Evolutionary conservation across 2,113 vertebrate species (phyloP).

Genomic region (Cathartes aura): DNA sequence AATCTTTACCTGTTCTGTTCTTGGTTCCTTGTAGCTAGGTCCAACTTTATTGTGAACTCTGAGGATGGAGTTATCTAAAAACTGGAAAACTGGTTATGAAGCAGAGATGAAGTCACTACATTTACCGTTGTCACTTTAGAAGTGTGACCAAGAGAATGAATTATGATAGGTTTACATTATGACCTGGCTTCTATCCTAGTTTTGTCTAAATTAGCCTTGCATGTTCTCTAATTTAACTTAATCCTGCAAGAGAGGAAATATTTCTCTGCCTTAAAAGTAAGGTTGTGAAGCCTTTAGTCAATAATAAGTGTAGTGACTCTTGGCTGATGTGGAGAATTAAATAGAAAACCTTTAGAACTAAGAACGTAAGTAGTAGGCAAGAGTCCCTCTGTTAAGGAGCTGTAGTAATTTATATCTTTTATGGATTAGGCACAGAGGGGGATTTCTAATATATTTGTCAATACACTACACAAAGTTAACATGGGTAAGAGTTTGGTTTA

Average conservation of each 20-base stretch:
- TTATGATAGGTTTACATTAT: neutral
- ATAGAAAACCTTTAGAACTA: neutral
- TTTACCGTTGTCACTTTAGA: neutral
- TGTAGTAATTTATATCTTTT: neutral
- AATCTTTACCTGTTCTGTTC: neutral
- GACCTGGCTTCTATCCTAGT: neutral
- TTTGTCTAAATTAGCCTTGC: neutral
- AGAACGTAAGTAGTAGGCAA: accelerated
- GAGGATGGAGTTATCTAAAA: neutral
- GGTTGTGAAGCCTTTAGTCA: neutral
- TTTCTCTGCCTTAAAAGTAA: neutral
- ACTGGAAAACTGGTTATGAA: neutral
- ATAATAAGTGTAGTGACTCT: neutral
- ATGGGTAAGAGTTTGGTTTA: neutral
- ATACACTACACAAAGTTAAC: neutral
- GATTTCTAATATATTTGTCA: neutral
- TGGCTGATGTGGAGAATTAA: neutral
- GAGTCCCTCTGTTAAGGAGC: neutral
- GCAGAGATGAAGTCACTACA: neutral
- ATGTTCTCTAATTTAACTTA: neutral
- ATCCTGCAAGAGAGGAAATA: neutral
- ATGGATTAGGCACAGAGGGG: neutral
- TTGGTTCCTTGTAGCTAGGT: neutral
- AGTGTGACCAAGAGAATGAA: neutral
- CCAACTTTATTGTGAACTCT: neutral